Conservation (phyloP, 1,140 invertebrate species). For the Philotrypesis tridentata region DNA sequence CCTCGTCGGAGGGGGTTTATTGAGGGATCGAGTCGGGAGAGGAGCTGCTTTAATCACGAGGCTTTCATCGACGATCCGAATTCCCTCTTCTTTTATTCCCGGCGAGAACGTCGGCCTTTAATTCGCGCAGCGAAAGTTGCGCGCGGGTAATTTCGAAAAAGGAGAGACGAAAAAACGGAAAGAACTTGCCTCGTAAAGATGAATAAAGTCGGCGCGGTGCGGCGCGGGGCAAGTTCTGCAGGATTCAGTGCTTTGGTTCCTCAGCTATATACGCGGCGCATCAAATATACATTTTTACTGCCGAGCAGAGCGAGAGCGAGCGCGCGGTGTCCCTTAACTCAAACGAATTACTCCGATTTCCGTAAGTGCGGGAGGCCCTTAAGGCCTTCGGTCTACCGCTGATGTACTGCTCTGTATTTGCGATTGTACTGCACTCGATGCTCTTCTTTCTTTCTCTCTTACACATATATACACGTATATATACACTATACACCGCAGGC, state of each 20-base stretch:
- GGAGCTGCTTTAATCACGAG: slow-evolving; percentile 24
- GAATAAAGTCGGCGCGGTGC: background rate
- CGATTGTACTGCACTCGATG: background rate
- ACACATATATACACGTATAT: too few relatives aligned
- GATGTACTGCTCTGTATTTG: background rate
- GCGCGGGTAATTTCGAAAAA: background rate
- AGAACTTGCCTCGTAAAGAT: slow-evolving; percentile 24
- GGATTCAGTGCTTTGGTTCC: slow-evolving; percentile 2
- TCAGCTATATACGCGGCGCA: background rate
- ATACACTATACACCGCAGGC: too few relatives aligned
- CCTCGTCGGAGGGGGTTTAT: background rate
- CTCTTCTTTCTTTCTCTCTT: background rate
- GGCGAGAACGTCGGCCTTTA: background rate
- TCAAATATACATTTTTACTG: slow-evolving; percentile 59
- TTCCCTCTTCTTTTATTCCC: background rate
- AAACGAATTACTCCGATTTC: slow-evolving; percentile 60
- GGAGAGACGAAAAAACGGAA: too few relatives aligned
- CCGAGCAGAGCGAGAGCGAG: too few relatives aligned
- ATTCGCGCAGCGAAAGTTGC: background rate
- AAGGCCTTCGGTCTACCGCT: slow-evolving; percentile 19
- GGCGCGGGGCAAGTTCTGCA: background rate
- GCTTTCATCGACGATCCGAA: background rate
- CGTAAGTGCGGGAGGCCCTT: slow-evolving; percentile 54
- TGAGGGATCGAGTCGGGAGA: slow-evolving; percentile 43
- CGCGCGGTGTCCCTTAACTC: slow-evolving; percentile 59